A percentile compares a stretch with the other conserved stretches of the same genome.
phyloP scores from a whole-genome alignment of 2,113 vertebrate species.

The Melanocharis versteri region DNA sequence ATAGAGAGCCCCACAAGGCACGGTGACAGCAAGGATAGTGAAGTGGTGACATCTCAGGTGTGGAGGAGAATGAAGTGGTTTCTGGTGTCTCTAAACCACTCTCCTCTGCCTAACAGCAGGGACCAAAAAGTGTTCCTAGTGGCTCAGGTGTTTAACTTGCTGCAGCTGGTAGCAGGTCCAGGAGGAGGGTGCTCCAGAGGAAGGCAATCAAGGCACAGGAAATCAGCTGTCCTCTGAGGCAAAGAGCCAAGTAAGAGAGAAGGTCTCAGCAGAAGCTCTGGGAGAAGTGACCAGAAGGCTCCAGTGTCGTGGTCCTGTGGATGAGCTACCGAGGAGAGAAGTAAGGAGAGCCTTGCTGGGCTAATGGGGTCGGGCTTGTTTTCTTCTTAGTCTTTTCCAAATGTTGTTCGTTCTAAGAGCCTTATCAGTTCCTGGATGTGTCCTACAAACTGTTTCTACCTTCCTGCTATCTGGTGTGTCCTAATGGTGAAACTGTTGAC shows the following conservation, averaged over 20 bases:
- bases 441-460: neutral
- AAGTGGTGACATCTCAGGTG: accelerated
- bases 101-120: neutral
- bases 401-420: neutral
- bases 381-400: neutral
- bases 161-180: neutral
- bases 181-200: neutral
- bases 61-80: neutral
- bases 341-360: neutral
- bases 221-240: neutral
- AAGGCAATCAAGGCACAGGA: neutral
- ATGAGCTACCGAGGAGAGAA: neutral
- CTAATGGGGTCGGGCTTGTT: neutral
- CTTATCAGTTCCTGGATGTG: neutral
- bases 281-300: neutral
- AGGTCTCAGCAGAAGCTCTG: neutral
- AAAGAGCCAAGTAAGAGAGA: neutral
- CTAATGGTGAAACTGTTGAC: neutral
- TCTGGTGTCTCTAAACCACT: neutral
- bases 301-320: accelerated
- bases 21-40: neutral
- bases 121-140: neutral
- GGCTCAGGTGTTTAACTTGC: neutral
- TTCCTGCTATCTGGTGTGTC: neutral
- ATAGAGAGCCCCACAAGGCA: accelerated